These are phyloP conservation scores for Frieseomelitta varia DNA, from an alignment of 1,140 invertebrate genomes.

Conservation along the genomic window DNA sequence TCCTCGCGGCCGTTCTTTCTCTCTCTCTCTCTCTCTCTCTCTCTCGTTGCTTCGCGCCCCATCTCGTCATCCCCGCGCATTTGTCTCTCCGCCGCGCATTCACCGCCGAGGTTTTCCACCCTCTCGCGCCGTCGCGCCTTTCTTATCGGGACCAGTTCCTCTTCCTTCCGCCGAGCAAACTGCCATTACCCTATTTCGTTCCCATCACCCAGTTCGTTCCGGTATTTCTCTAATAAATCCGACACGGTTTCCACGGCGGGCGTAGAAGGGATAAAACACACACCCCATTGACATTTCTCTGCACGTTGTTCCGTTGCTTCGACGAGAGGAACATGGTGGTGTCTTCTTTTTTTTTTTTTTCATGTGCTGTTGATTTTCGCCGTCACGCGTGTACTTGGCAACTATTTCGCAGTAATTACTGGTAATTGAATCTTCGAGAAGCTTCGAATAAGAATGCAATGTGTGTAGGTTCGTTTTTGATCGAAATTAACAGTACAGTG, in stretches of 20 bases:
- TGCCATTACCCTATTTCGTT: neutral
- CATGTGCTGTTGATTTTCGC: too few species aligned
- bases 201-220: neutral
- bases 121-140: neutral
- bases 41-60: neutral
- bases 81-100: too few species aligned
- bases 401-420: too few species aligned
- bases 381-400: too few species aligned
- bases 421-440: too few species aligned
- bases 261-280: too few species aligned
- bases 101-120: neutral
- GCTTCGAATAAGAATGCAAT: too few species aligned
- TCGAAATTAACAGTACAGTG: too few species aligned
- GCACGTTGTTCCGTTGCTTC: neutral
- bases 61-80: conserved; percentile 29
- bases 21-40: too few species aligned
- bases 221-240: neutral
- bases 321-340: too few species aligned
- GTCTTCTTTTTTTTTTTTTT: too few species aligned
- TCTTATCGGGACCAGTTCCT: neutral
- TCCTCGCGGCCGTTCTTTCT: conserved; percentile 24
- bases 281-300: neutral
- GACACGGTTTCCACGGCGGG: neutral
- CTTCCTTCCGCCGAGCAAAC: conserved; percentile 5
- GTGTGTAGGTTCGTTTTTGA: too few species aligned